Percentiles rank a stretch among this genome's conserved stretches.
Conservation (phyloP, 1,140 invertebrate species). For the Drosophila bocki region DNA sequence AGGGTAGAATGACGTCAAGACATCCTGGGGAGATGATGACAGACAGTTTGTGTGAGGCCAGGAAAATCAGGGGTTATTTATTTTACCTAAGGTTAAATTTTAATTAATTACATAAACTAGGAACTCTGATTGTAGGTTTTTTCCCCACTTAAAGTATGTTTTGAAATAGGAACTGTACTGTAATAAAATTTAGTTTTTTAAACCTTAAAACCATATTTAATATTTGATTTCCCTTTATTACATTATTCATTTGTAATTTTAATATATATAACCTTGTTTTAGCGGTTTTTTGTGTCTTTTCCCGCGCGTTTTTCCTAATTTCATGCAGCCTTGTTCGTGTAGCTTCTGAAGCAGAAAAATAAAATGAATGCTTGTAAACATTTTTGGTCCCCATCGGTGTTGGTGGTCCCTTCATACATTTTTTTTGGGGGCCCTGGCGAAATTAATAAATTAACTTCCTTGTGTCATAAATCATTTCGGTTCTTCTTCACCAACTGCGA, state of each 20-base stretch:
- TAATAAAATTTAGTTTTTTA: too few relatives aligned
- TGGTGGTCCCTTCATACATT: slow-evolving; percentile 26
- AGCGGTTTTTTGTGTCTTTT: slow-evolving; percentile 32
- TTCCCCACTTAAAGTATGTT: too few relatives aligned
- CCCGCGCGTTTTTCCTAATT: slow-evolving; percentile 25
- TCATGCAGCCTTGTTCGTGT: slow-evolving; percentile 30
- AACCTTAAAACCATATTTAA: too few relatives aligned
- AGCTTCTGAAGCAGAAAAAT: slow-evolving; percentile 37
- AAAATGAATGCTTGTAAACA: slow-evolving; percentile 66
- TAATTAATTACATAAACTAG: neutral
- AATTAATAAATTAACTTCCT: slow-evolving; percentile 85
- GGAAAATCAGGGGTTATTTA: slow-evolving; percentile 4
- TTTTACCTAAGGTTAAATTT: neutral
- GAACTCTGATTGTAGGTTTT: too few relatives aligned
- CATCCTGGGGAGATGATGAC: slow-evolving; percentile 20
- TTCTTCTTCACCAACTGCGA: slow-evolving; percentile 71
- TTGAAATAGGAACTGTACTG: too few relatives aligned
- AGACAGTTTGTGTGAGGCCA: neutral
- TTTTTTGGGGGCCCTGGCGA: slow-evolving; percentile 36
- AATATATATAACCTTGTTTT: slow-evolving; percentile 71
- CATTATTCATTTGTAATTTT: slow-evolving; percentile 13
- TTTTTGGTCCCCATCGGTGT: slow-evolving; percentile 35
- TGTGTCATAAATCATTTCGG: slow-evolving; percentile 81
- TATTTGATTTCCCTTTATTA: neutral
- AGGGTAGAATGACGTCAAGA: slow-evolving; percentile 26